phyloP scores from a whole-genome alignment of 1,140 invertebrate species.

The Trinorchestia longiramus region DNA sequence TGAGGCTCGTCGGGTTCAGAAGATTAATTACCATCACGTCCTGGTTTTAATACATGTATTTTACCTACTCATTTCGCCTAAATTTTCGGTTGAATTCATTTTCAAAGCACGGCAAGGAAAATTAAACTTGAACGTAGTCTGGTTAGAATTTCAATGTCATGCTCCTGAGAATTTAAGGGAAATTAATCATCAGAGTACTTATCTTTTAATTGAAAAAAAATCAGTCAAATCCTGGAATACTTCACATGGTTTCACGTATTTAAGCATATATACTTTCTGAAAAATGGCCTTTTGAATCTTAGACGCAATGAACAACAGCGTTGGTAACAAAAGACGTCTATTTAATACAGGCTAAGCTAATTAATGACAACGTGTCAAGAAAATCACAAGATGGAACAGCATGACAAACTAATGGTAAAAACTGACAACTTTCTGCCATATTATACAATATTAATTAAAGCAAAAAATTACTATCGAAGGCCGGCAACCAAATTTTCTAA shows the following conservation, averaged over 20 bases:
- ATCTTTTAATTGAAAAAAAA: neutral
- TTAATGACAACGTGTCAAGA: too few relatives aligned
- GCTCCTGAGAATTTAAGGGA: neutral
- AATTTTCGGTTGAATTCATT: neutral
- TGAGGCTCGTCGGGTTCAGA: neutral
- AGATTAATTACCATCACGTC: neutral
- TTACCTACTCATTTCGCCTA: neutral
- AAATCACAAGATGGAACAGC: too few relatives aligned
- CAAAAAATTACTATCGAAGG: too few relatives aligned
- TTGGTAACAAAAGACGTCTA: too few relatives aligned
- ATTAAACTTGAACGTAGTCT: neutral
- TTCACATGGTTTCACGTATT: too few relatives aligned
- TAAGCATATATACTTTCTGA: neutral
- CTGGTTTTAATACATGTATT: neutral
- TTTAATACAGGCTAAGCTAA: too few relatives aligned
- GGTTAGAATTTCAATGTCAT: neutral
- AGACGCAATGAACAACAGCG: too few relatives aligned
- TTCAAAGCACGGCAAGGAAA: neutral
- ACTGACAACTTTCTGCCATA: too few relatives aligned
- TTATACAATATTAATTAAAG: too few relatives aligned
- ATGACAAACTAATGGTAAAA: too few relatives aligned
- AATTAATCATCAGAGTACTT: neutral
- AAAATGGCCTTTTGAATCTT: too few relatives aligned
- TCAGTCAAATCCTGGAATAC: neutral
- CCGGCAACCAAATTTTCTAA: too few relatives aligned